Evolutionary conservation across 1,140 invertebrate genomes (phyloP).

Genomic region (Camponotus pennsylvanicus): DNA sequence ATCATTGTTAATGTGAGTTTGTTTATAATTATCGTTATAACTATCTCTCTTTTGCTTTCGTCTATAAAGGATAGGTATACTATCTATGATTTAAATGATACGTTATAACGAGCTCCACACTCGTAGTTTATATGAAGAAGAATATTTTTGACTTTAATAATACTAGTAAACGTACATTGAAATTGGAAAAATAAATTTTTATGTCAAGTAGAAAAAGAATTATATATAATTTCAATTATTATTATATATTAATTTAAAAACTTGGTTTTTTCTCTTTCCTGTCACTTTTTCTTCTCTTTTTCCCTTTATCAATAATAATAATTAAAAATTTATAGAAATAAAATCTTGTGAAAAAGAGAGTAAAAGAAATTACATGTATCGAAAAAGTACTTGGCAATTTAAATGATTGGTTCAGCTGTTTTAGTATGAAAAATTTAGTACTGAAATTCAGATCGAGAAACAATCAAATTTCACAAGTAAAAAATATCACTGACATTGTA

Average conservation of each 20-base stretch:
- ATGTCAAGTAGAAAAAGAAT: background rate
- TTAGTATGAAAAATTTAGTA: background rate
- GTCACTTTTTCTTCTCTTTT: background rate
- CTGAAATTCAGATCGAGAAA: background rate
- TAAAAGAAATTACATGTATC: background rate
- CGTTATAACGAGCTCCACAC: background rate
- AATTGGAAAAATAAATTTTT: background rate
- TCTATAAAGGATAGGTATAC: background rate
- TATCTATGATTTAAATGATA: background rate
- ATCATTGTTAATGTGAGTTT: background rate
- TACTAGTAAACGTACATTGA: too few species aligned
- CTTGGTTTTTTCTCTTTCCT: too few species aligned
- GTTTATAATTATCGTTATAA: too few species aligned
- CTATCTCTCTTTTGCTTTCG: too few species aligned
- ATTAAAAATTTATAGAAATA: constrained; percentile 5
- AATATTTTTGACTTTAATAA: too few species aligned
- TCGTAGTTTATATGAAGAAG: background rate
- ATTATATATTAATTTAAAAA: too few species aligned
- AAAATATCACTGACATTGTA: background rate
- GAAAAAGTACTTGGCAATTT: background rate
- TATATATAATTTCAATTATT: too few species aligned
- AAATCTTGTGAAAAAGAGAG: background rate
- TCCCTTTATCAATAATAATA: background rate
- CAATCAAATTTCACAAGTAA: background rate
- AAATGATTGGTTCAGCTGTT: background rate